phyloP scores from a whole-genome alignment of 2,888 invertebrate genomes.

The Pseudolycoriella hygida region DNA sequence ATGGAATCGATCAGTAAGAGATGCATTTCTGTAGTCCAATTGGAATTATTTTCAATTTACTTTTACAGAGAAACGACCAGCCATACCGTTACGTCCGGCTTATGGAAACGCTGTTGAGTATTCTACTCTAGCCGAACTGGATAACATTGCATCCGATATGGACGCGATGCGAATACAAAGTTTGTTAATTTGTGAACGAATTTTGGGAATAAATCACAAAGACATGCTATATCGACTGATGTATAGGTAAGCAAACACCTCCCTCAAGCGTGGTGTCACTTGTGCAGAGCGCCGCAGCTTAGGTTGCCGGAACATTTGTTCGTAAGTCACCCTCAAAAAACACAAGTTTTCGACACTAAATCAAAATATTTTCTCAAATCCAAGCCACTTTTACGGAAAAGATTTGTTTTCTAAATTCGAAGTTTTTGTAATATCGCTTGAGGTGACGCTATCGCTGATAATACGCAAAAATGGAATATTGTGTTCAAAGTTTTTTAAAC shows the following conservation, averaged over 20 bases:
- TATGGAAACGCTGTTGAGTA: slow-evolving; percentile 61
- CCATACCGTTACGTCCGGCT: slow-evolving; percentile 37
- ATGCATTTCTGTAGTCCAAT: slow-evolving; percentile 9
- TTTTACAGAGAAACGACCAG: slow-evolving; percentile 34
- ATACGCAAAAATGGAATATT: too few species aligned
- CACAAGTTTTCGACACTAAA: too few species aligned
- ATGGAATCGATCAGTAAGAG: slow-evolving; percentile 19
- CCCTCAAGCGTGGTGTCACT: too few species aligned
- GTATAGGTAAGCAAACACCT: slow-evolving; percentile 43
- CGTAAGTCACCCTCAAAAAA: too few species aligned
- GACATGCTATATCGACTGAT: slow-evolving; percentile 68
- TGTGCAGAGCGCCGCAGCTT: too few species aligned
- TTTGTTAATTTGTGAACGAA: slow-evolving; percentile 70
- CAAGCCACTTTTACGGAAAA: too few species aligned
- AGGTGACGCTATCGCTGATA: too few species aligned
- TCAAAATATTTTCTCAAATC: too few species aligned
- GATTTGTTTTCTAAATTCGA: too few species aligned
- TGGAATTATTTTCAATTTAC: slow-evolving; percentile 3
- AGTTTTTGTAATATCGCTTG: too few species aligned
- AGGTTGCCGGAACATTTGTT: too few species aligned
- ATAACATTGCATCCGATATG: slow-evolving; percentile 54
- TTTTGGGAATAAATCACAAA: slow-evolving; percentile 70
- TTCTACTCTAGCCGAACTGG: slow-evolving; percentile 49
- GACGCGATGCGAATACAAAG: slow-evolving; percentile 78
- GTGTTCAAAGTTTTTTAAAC: too few species aligned